Percentiles rank a stretch among this genome's conserved stretches.
These are phyloP conservation scores for Microctonus brassicae DNA, from an alignment of 2,888 invertebrate species.

Conservation along the genomic window DNA sequence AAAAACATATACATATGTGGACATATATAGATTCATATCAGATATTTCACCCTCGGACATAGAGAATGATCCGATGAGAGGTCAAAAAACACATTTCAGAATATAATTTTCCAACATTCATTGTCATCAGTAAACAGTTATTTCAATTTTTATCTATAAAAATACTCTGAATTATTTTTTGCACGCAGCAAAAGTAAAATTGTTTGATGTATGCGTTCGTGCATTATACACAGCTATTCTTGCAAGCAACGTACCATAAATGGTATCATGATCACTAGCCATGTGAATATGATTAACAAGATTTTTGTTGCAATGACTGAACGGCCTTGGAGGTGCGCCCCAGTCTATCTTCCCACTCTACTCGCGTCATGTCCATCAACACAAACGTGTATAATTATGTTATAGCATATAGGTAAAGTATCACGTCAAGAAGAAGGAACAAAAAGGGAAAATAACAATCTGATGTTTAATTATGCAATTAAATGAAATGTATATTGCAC, in stretches of 20 bases:
- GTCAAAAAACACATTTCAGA: neutral
- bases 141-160: neutral
- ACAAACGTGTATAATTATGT: neutral
- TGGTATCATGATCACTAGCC: slow-evolving; percentile 20
- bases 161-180: neutral
- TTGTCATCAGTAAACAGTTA: neutral
- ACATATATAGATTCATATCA: neutral
- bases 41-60: neutral
- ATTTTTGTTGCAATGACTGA: slow-evolving; percentile 28
- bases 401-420: neutral
- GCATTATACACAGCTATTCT: neutral
- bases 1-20: neutral
- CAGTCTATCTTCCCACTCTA: slow-evolving; percentile 23
- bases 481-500: neutral
- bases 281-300: slow-evolving; percentile 1
- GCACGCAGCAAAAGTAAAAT: neutral
- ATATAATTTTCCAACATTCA: neutral
- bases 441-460: neutral
- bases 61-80: neutral
- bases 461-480: neutral
- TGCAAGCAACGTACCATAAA: slow-evolving; percentile 18
- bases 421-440: neutral
- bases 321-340: slow-evolving; percentile 30
- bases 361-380: slow-evolving; percentile 2
- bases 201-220: neutral